Evolutionary conservation across 30 jellyfish, hydroid and myxozoan species (phyloP).

Genomic region (Haliclystus octoradiatus): DNA sequence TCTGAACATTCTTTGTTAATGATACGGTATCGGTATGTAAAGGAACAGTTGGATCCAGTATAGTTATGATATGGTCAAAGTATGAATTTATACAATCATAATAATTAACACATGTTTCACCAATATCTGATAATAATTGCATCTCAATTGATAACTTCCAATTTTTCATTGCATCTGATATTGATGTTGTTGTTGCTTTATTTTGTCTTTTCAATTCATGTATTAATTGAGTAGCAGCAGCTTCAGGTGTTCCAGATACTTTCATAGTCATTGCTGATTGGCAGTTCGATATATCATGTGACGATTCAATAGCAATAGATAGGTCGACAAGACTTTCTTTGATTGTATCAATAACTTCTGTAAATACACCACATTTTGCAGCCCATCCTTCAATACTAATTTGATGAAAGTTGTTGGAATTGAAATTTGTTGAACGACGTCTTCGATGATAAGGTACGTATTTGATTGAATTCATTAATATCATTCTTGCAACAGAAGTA

Average conservation of each 20-base stretch:
- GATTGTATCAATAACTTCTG: not conserved
- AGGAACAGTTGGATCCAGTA: constrained; percentile 29
- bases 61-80: constrained; percentile 19
- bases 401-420: not conserved
- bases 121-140: not conserved
- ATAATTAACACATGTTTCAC: constrained; percentile 5
- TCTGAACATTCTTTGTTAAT: not conserved
- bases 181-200: constrained; percentile 7
- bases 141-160: not conserved
- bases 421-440: constrained; percentile 8
- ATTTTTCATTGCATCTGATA: not conserved
- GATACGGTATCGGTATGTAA: not conserved
- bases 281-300: not conserved
- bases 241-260: not conserved
- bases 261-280: not conserved
- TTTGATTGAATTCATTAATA: constrained; percentile 22
- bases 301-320: not conserved
- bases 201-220: constrained; percentile 7
- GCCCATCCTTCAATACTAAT: constrained; percentile 3
- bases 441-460: constrained; percentile 18
- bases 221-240: not conserved
- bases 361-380: constrained; percentile 9
- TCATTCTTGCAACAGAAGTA: constrained; percentile 9
- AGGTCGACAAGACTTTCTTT: not conserved
- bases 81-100: constrained; percentile 33